Evolutionary conservation across 2,888 invertebrate genomes (phyloP), one percentile per base, ranked within the genome.

Genomic region (Lysandra bellargus): DNA sequence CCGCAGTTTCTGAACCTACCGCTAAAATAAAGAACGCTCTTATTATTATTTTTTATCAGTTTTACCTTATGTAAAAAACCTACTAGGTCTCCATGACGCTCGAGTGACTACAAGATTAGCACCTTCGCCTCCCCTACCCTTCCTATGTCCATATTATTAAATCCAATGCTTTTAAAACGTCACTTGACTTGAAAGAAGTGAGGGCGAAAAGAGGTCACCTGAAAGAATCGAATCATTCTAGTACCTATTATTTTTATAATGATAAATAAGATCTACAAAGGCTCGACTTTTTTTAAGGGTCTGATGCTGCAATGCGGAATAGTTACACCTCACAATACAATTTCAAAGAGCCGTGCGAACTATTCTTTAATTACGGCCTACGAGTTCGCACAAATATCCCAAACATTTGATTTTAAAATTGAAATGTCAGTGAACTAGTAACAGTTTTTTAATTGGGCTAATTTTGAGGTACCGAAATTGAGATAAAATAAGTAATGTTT

Each of bases 351-450:
- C 49, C 49, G 75, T 75, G 75, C 75, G 75, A 75, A 53, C 44
- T 12, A 30, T 49, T 49, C 75, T 74, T 74, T 75, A 75, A 44
- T 73, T 73, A 44, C 1, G 23, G n/a, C 33, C 40, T 23, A 75
- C 74, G 33, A 14, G 33, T 23, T 49, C 74, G 69, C 69, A 69
- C 69, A 69, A 69, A 75, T 44, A 75, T 75, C 14, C 23, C 12
- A n/a, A 75, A 23, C 44, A 7, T 44, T 74, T 44, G 74, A 75
- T 75, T 75, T 44, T 49, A 44, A 30, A 75, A 75, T 75, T 75
- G 44, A 75, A 75, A 75, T 44, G 75, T 75, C 75, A 75, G 23
- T 75, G 49, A 75, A 44, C 75, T 49, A 75, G 12, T 49, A 75
- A 30, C 75, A 49, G n/a, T 44, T 75, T 49, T 44, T 49, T 74